Evolutionary conservation across 2,797 vertebrate species (phyloP).

Genomic region (Chelon auratus): DNA sequence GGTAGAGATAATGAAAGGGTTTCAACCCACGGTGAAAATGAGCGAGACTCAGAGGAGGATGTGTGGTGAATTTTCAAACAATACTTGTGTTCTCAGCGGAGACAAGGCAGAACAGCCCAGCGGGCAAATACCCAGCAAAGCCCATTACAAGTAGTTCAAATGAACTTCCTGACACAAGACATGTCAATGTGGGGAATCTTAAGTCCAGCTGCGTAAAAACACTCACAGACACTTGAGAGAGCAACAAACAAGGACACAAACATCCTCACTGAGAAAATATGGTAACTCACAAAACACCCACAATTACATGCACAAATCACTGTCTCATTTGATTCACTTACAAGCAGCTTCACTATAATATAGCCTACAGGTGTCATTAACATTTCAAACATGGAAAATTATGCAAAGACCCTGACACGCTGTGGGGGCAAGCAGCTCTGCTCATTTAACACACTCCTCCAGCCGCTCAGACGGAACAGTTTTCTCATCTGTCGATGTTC

Average conservation of each 20-base stretch:
- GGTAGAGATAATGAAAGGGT: conserved; percentile 1
- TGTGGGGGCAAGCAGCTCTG: conserved; percentile 43
- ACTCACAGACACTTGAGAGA: conserved; percentile 13
- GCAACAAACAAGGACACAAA: conserved; percentile 20
- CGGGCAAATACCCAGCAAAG: conserved; percentile 58
- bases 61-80: conserved; percentile 41
- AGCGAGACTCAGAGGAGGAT: conserved; percentile 7
- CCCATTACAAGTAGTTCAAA: conserved; percentile 51
- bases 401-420: conserved; percentile 60
- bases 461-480: conserved; percentile 40
- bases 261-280: conserved; percentile 10
- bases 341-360: conserved; percentile 47
- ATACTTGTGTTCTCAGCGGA: conserved; percentile 29
- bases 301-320: conserved; percentile 35
- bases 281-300: conserved; percentile 25
- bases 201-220: conserved; percentile 29
- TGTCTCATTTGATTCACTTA: conserved; percentile 55
- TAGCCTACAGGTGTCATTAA: conserved; percentile 77
- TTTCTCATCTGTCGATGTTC: conserved; percentile 54
- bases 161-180: conserved; percentile 53
- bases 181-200: conserved; percentile 60
- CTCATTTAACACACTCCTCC: conserved; percentile 57
- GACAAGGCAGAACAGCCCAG: conserved; percentile 33
- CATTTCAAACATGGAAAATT: conserved; percentile 72
- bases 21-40: conserved; percentile 25